Evolutionary conservation across 2,888 invertebrate species (phyloP).

Genomic region (Clepsis dumicolana): DNA sequence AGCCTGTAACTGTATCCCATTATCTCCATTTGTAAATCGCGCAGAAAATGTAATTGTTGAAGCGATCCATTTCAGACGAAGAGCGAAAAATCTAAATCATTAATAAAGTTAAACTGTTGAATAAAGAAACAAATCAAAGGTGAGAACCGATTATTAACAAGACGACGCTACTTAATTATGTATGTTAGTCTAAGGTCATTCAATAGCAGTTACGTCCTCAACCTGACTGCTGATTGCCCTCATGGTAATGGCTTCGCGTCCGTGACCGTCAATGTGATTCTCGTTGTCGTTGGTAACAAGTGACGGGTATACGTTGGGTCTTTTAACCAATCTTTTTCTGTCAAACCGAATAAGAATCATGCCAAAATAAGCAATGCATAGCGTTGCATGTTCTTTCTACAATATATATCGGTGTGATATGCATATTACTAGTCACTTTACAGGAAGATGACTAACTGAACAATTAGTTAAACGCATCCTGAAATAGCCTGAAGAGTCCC

Average conservation of each 20-base stretch:
- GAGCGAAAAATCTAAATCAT: not conserved
- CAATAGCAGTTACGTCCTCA: not conserved
- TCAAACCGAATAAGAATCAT: too few species aligned
- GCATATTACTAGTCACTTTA: not conserved
- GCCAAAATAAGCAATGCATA: too few species aligned
- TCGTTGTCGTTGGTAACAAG: not conserved
- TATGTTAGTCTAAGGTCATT: not conserved
- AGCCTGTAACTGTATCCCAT: not conserved
- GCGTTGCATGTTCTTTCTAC: too few species aligned
- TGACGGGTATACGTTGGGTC: not conserved
- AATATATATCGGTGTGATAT: too few species aligned
- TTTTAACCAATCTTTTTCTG: not conserved
- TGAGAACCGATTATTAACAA: not conserved
- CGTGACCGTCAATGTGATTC: not conserved
- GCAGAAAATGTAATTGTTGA: not conserved
- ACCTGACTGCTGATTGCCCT: not conserved
- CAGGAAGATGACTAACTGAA: not conserved
- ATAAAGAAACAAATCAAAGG: not conserved
- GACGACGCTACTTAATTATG: not conserved
- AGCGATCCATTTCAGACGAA: not conserved
- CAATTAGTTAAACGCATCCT: conserved; percentile 2
- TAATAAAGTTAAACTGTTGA: conserved; percentile 7
- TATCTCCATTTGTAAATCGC: not conserved
- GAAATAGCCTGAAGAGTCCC: conserved; percentile 14
- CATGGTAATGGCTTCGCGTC: not conserved